Evolutionary conservation across 2,113 vertebrate genomes (phyloP).

Genomic region (Megaptera novaeangliae): DNA sequence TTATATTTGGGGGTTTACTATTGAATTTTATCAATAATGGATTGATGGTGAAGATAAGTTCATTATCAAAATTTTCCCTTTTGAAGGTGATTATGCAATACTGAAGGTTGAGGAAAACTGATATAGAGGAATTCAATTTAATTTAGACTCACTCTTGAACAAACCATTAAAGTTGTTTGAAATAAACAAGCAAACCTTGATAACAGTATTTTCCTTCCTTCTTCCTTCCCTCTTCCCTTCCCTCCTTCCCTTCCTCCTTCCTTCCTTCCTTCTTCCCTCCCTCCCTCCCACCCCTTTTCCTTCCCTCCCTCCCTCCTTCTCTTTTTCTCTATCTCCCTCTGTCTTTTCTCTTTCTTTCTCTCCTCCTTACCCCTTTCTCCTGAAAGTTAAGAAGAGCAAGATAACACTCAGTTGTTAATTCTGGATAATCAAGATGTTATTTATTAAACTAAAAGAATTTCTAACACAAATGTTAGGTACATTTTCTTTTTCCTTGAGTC

Average conservation of each 20-base stretch:
- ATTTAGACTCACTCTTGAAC: neutral
- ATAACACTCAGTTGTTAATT: neutral
- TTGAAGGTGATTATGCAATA: neutral
- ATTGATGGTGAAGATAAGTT: neutral
- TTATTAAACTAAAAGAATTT: neutral
- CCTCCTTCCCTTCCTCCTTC: rapidly evolving
- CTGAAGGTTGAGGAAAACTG: neutral
- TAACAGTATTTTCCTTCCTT: neutral
- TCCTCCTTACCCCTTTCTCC: neutral
- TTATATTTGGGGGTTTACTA: neutral
- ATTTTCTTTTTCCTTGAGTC: neutral
- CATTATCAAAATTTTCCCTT: neutral
- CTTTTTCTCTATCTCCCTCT: neutral
- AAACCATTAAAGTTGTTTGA: neutral
- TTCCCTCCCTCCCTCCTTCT: too few relatives aligned
- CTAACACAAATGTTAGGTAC: neutral
- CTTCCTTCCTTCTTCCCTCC: neutral
- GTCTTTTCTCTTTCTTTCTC: neutral
- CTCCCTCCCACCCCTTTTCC: neutral
- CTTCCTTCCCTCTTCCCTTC: neutral
- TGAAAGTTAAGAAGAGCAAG: neutral
- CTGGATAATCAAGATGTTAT: neutral
- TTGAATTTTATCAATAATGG: neutral
- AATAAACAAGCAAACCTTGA: neutral
- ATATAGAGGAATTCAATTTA: neutral